Base-by-base conservation (phyloP, 2,888 invertebrate genomes). In the Antheraea assamensis region DNA sequence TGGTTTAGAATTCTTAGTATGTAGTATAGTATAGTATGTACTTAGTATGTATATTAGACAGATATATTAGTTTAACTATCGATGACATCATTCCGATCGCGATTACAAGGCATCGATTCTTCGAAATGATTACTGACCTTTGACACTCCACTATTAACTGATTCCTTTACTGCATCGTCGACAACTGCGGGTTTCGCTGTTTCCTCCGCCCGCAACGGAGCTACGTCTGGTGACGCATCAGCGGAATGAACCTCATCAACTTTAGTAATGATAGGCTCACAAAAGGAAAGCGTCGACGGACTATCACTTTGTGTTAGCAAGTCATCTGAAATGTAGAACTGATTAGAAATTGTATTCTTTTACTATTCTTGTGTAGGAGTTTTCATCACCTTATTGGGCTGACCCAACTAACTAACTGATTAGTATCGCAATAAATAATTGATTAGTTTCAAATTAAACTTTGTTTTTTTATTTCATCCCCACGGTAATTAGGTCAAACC, bases 301-400 rank as follows among this genome's bases (percentile, higher is more conserved):
- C 81, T 80, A 52, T 74, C 76, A 24, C 80, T 79, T 75, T 78
- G 76, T 49, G 77, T 79, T 47, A 81, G 79, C 72, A 82, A 74
- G 70, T 83, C 85, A 75, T 88, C 90, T 89, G 84, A 71, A 89
- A 90, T 31, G 10, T 30, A 17, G 30, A 30, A 27, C 30, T 7
- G 30, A 30, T 64, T 64, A 64, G 30, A 15, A 30, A 27, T 64
- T 15, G 30, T 30, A 64, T 64, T 27, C 27, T 35, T 35, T 35
- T 5, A 15, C 13, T n/a, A 55, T 19, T 3, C 19, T 5, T 17
- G 19, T 52, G 21, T 19, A 21, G 19, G 21, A 21, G 7, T 21
- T 52, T 52, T n/a, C 52, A 52, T 52, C 19, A 21, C 7, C 3
- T 21, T 52, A 52, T 52, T 52, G 21, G 21, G 47, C 15, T 3